Percentiles rank a stretch among this genome's conserved stretches.
phyloP scores from a whole-genome alignment of 2,797 vertebrate genomes.

The Pempheris klunzingeri region DNA sequence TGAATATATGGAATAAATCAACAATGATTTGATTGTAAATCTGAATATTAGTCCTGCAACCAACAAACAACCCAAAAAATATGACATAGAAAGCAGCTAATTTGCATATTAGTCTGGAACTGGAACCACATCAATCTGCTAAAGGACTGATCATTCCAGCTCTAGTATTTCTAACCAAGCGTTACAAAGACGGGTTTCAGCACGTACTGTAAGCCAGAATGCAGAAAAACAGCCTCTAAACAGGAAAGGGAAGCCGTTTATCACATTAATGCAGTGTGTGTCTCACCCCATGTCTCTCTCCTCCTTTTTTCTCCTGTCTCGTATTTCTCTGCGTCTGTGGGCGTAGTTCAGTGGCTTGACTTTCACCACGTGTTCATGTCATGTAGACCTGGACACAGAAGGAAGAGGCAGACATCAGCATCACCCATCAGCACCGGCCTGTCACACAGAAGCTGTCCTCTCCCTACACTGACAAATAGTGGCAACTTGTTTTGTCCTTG shows the following conservation, averaged over 20 bases:
- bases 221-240: background rate
- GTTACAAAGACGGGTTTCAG: background rate
- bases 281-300: constrained; percentile 65
- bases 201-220: background rate
- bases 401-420: background rate
- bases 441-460: background rate
- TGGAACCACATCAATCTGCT: background rate
- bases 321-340: constrained; percentile 12
- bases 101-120: background rate
- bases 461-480: background rate
- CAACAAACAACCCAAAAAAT: too few relatives aligned
- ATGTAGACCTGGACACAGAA: constrained; percentile 22
- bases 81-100: too few relatives aligned
- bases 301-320: background rate
- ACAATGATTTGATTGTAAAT: too few relatives aligned
- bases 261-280: background rate
- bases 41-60: background rate
- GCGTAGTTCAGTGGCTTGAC: background rate
- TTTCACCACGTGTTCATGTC: constrained; percentile 29
- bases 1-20: background rate
- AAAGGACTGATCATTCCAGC: too few relatives aligned
- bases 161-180: background rate
- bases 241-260: constrained; percentile 1
- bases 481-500: background rate
- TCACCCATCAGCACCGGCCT: background rate